Base-by-base conservation (phyloP, 2,113 vertebrate genomes). In the Apteryx owenii region DNA sequence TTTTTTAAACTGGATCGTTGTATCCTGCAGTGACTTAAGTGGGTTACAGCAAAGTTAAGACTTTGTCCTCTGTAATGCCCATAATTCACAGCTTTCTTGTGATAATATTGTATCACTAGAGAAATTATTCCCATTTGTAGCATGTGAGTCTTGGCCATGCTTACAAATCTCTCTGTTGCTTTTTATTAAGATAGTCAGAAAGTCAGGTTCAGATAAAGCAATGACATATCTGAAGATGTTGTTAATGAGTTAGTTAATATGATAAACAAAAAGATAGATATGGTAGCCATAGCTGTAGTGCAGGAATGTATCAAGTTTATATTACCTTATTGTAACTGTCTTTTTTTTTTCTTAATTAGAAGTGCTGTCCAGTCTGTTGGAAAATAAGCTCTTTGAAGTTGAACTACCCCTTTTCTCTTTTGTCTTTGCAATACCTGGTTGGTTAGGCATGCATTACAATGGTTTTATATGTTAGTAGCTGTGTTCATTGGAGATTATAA, bases 241-340 rank as follows among this genome's bases (percentile, higher is more conserved):
- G 64, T 81, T 92, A 96, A 79, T 94, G 68, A 95, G 65, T 92
- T 96, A 93, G 62, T 92, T 96, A 93, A 17, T 84, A 10, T 7
- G 70, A 40, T 87, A 75, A 95, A 84, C 51, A 33, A 44, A 82
- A 81, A 86, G 70, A 36, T 48, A 75, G 85, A 69, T 68, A 29
- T 73, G 70, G 33, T 80, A 85, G 62, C 38, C 46, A 64, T 79
- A 91, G 15, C 28, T 88, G 70, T 87, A 85, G 64, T 95, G 77
- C 42, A 70, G 71, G 31, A 58, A 40, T n/a, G 3, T n/a, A 70
- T 73, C 21, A 9, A 10, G 61, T 88, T 50, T 69, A 3, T 53
- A 19, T 38, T 50, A n/a, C 22, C 9, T 58, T 72, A 42, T n/a
- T 28, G 20, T 40, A 60, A 48, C 16, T 60, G 31, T 21, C 20